phyloP scores from a whole-genome alignment of 2,888 invertebrate species.

The Diarsia rubi region DNA sequence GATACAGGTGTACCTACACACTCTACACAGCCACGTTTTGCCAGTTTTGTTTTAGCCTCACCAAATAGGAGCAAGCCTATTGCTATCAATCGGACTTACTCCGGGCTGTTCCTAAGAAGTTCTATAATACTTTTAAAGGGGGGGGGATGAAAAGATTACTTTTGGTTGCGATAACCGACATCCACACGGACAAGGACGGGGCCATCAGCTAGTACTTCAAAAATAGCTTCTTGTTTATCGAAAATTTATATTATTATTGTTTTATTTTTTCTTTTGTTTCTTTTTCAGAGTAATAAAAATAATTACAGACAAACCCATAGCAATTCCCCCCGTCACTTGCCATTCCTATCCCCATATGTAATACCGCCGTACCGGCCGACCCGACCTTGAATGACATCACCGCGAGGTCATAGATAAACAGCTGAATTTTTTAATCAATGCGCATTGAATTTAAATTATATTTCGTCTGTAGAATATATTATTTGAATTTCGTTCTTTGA shows the following conservation, averaged over 20 bases:
- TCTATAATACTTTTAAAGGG: not conserved
- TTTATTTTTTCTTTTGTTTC: too few species aligned
- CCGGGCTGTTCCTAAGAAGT: too few species aligned
- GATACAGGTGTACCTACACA: not conserved
- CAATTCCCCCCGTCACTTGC: conserved; percentile 41
- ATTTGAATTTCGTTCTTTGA: conserved; percentile 13
- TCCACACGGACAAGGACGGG: too few species aligned
- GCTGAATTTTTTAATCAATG: conserved; percentile 64
- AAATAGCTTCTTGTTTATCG: too few species aligned
- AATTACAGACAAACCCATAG: conserved; percentile 1
- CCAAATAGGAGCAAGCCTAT: not conserved
- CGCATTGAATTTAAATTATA: conserved; percentile 59
- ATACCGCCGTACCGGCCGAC: conserved; percentile 42
- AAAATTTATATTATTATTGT: too few species aligned
- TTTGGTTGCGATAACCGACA: too few species aligned
- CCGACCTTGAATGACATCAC: conserved; percentile 70
- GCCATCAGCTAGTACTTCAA: too few species aligned
- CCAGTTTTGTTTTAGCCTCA: not conserved
- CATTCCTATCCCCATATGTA: conserved; percentile 43
- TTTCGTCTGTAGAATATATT: conserved; percentile 47
- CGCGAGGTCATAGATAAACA: conserved; percentile 62
- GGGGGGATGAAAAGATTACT: too few species aligned
- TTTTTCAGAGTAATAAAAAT: too few species aligned
- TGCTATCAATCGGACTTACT: too few species aligned
- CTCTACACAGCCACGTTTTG: not conserved